phyloP scores from a whole-genome alignment of 2,113 vertebrate species.

The Carettochelys insculpta region DNA sequence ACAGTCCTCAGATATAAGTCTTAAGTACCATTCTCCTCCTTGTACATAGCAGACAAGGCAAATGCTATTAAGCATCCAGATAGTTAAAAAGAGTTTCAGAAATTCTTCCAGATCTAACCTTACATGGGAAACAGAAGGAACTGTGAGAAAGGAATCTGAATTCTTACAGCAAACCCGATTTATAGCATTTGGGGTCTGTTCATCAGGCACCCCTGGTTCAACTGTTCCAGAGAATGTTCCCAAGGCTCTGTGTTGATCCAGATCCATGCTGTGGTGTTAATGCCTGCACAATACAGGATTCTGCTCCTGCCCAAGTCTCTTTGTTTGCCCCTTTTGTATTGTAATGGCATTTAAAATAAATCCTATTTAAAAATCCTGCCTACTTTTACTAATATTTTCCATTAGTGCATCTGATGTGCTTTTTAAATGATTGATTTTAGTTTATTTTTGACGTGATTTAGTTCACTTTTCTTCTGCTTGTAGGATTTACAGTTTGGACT shows the following conservation, averaged over 20 bases:
- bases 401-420: background rate
- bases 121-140: background rate
- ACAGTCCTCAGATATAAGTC: rapidly evolving
- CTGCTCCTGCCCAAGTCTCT: background rate
- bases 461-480: background rate
- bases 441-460: too few relatives aligned
- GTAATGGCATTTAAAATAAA: background rate
- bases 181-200: background rate
- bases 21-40: background rate
- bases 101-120: background rate
- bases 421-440: too few relatives aligned
- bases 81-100: background rate
- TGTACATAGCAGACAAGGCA: rapidly evolving
- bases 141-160: background rate
- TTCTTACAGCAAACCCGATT: background rate
- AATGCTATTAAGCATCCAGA: background rate
- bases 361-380: background rate
- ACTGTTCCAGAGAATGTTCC: background rate
- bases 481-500: background rate
- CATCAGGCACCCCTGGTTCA: background rate
- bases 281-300: background rate
- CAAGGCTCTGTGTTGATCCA: background rate
- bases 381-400: background rate
- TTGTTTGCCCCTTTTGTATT: background rate
- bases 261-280: background rate